A percentile compares a stretch with the other conserved stretches of the same genome.
These are phyloP conservation scores for Forbesichthys agassizii DNA, from an alignment of 2,113 vertebrate genomes.

Conservation along the genomic window DNA sequence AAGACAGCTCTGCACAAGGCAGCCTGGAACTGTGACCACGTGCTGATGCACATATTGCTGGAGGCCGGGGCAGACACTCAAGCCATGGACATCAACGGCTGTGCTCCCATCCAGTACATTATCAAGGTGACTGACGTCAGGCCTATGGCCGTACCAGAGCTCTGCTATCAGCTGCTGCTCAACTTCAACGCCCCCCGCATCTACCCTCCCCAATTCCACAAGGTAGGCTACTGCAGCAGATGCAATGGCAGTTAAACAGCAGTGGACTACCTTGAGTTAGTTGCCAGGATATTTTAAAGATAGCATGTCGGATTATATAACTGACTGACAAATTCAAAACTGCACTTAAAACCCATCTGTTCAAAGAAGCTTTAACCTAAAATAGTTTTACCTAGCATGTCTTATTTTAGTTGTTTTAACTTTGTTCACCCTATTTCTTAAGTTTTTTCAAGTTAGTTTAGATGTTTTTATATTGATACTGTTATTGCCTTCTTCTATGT, in stretches of 20 bases:
- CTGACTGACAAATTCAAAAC: too few relatives aligned
- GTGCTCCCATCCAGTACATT: constrained; percentile 89
- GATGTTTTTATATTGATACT: too few relatives aligned
- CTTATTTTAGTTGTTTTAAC: too few relatives aligned
- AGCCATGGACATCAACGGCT: constrained; percentile 92
- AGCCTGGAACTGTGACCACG: constrained; percentile 93
- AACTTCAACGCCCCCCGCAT: constrained; percentile 88
- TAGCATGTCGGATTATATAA: too few relatives aligned
- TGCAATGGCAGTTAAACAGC: too few relatives aligned
- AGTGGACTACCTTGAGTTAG: not conserved
- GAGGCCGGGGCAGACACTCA: constrained; percentile 85
- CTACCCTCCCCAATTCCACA: constrained; percentile 95
- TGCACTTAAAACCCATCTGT: too few relatives aligned
- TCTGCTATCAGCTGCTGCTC: constrained; percentile 91
- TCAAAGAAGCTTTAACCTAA: too few relatives aligned
- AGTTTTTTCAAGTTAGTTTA: too few relatives aligned
- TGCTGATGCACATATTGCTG: constrained; percentile 90
- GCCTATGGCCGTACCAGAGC: constrained; percentile 80
- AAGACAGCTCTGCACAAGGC: constrained; percentile 94
- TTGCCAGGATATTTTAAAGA: not conserved
- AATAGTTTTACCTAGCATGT: too few relatives aligned
- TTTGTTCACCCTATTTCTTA: too few relatives aligned
- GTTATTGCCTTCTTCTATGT: too few relatives aligned
- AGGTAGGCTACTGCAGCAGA: constrained; percentile 72
- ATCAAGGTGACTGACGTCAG: constrained; percentile 87